These are phyloP conservation scores for Scophthalmus maximus DNA, from an alignment of 2,113 vertebrate genomes.

Conservation along the genomic window DNA sequence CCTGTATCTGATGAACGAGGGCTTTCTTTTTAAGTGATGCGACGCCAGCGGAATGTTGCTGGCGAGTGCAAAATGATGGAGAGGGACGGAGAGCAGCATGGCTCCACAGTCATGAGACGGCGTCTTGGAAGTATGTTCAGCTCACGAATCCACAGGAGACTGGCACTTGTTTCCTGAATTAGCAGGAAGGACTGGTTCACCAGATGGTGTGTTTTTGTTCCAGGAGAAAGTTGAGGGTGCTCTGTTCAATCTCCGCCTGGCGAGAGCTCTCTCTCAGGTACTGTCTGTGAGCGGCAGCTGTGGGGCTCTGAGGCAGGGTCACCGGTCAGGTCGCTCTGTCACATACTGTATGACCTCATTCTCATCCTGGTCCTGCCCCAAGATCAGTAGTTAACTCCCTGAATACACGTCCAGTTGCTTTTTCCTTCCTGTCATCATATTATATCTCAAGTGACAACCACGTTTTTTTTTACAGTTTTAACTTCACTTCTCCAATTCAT, in stretches of 20 bases:
- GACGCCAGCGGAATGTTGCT: conserved; percentile 65
- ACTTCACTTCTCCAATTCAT: neutral
- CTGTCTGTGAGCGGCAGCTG: conserved; percentile 20
- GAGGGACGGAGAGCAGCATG: conserved; percentile 31
- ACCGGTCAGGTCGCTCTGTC: conserved; percentile 16
- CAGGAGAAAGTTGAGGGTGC: conserved; percentile 26
- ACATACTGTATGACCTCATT: conserved; percentile 37
- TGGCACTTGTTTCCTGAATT: conserved; percentile 44
- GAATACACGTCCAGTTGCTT: conserved; percentile 3
- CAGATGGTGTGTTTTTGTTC: conserved; percentile 60
- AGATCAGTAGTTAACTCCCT: neutral
- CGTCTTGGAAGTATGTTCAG: conserved; percentile 31
- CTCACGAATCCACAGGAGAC: conserved; percentile 16
- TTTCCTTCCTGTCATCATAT: conserved; percentile 20
- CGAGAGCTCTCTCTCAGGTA: conserved; percentile 5
- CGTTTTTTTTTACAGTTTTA: conserved; percentile 5
- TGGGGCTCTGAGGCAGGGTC: conserved; percentile 8
- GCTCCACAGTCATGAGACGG: conserved; percentile 41
- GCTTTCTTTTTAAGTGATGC: conserved; percentile 68
- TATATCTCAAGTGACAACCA: neutral
- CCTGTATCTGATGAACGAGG: conserved; percentile 68
- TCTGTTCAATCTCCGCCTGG: conserved; percentile 62
- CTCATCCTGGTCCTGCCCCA: neutral
- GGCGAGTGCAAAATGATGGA: conserved; percentile 39
- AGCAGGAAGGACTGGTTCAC: conserved; percentile 44